These are phyloP conservation scores for Acanthacorydalis orientalis DNA, from an alignment of 2,888 invertebrate genomes.

Conservation along the genomic window DNA sequence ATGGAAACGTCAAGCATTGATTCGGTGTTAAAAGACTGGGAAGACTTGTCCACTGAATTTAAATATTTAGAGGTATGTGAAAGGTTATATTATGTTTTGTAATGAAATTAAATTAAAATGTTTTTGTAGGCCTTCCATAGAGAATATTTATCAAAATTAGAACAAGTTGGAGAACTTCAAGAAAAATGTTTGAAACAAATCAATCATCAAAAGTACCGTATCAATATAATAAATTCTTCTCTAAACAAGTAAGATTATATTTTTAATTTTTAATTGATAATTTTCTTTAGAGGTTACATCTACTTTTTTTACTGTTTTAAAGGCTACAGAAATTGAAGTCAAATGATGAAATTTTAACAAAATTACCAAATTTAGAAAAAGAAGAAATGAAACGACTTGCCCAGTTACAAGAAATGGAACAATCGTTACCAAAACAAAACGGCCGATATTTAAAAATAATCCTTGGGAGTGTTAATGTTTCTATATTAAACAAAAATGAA, in stretches of 20 bases:
- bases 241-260: constrained; percentile 55
- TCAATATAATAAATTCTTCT: constrained; percentile 61
- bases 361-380: constrained; percentile 47
- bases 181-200: constrained; percentile 77
- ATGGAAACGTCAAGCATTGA: constrained; percentile 44
- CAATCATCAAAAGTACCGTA: constrained; percentile 79
- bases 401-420: constrained; percentile 81
- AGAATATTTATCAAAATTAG: constrained; percentile 69
- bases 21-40: constrained; percentile 53
- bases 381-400: constrained; percentile 70
- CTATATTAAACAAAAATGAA: constrained; percentile 90
- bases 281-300: neutral
- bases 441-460: constrained; percentile 88
- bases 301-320: constrained; percentile 6
- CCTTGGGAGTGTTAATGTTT: constrained; percentile 93
- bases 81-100: constrained; percentile 8
- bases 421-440: constrained; percentile 82
- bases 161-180: constrained; percentile 69
- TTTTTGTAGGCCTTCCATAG: constrained; percentile 53
- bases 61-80: constrained; percentile 60
- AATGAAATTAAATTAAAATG: constrained; percentile 8
- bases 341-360: constrained; percentile 31
- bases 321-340: constrained; percentile 18
- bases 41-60: constrained; percentile 61
- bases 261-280: neutral